Conservation (phyloP, 2,113 vertebrate genomes). For the Hiodon alosoides region DNA sequence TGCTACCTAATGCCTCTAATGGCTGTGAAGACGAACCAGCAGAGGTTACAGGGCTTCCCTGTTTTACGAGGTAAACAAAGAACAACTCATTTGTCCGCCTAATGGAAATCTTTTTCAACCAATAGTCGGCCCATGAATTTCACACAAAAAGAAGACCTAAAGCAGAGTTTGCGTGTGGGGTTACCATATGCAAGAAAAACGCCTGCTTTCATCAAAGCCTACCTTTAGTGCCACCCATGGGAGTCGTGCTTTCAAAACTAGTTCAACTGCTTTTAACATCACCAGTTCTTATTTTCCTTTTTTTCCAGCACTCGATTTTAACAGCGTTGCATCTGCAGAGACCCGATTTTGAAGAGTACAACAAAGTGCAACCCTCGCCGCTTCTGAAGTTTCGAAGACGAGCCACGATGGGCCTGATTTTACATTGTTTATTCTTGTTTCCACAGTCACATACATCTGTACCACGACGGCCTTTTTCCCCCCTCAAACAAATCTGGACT, state of each 20-base stretch:
- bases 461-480: too few species aligned
- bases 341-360: background rate
- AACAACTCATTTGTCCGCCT: too few species aligned
- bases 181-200: background rate
- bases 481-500: too few species aligned
- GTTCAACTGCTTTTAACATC: slow-evolving; percentile 26
- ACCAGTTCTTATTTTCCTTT: too few species aligned
- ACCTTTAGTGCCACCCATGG: background rate
- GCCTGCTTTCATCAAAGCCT: background rate
- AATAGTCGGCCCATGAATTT: too few species aligned
- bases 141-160: background rate
- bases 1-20: too few species aligned
- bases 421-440: background rate
- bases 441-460: background rate
- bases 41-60: too few species aligned
- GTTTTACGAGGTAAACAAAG: too few species aligned
- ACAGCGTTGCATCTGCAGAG: slow-evolving; percentile 14
- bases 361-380: too few species aligned
- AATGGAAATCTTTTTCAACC: too few species aligned
- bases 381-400: background rate
- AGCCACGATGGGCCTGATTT: background rate
- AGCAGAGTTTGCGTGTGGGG: background rate
- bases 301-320: background rate
- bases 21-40: too few species aligned
- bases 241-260: background rate